Evolutionary conservation across 2,797 vertebrate genomes (phyloP).

Genomic region (Garrulus glandarius): DNA sequence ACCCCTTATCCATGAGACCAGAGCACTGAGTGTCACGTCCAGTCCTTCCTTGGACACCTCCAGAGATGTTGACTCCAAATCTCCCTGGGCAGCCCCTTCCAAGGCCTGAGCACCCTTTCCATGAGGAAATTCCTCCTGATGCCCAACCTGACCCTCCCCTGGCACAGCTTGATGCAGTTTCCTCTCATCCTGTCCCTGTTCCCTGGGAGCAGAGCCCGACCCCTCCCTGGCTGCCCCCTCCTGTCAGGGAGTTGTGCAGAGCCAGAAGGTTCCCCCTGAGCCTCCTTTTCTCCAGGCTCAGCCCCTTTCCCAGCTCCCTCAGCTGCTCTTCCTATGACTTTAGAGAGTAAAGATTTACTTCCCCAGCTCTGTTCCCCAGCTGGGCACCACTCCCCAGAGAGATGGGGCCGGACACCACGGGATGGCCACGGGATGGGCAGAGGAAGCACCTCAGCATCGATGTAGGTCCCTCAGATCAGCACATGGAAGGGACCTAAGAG

Average conservation of each 20-base stretch:
- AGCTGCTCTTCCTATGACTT: neutral
- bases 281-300: neutral
- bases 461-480: neutral
- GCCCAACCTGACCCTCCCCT: neutral
- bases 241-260: neutral
- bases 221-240: rapidly evolving
- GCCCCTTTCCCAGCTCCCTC: rapidly evolving
- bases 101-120: rapidly evolving
- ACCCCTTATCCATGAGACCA: no score
- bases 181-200: neutral
- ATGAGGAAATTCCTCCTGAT: neutral
- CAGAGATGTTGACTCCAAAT: neutral
- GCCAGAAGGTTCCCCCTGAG: neutral
- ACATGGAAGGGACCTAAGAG: neutral
- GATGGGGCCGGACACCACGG: rapidly evolving
- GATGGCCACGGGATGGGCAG: neutral
- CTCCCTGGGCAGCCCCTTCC: neutral
- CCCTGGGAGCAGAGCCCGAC: neutral
- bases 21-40: neutral
- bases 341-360: no score
- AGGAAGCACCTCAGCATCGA: rapidly evolving
- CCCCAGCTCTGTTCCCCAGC: neutral
- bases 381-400: neutral
- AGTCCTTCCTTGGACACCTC: neutral
- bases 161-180: rapidly evolving